Evolutionary conservation across 2,888 invertebrate species (phyloP), one percentile per base, ranked within the genome.

Genomic region (Epinotia brunnichana): DNA sequence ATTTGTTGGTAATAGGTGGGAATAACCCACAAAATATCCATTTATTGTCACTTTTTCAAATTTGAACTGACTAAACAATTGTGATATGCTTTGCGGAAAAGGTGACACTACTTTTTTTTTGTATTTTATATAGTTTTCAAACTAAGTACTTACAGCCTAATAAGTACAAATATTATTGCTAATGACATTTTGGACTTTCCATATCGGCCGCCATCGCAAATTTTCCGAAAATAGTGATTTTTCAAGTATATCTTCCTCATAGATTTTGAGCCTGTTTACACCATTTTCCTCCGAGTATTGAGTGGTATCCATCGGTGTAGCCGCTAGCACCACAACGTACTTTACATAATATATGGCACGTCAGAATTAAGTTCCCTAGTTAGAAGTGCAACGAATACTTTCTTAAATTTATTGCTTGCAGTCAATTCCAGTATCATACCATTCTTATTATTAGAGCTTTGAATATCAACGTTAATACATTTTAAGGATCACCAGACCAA

Each of bases 101-200:
- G 19, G 61, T 68, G 60, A 73, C 35, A 24, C 74, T 73, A 69
- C n/a, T 70, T 74, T 74, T 70, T n/a, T 71, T 75, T 69, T 69
- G 56, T 13, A 48, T 69, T 69, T 73, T 69, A 54, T 57, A 67
- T 73, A 54, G 69, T 73, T 70, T 76, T 74, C 70, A 54, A 41
- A 62, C 81, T 87, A 87, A 87, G 86, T 87, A 88, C 83, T 75
- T 71, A 72, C 41, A 80, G 78, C 79, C 77, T 82, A 83, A 35
- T 85, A 86, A 85, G 86, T 87, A 86, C 85, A 80, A 79, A 78
- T 75, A 82, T 84, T 85, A 86, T 86, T 86, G 85, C 83, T 85
- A 81, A 70, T 75, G 76, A 79, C 76, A 73, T 76, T 79, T 77
- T 82, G 79, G 83, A 73, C 66, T 69, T 56, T 19, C 24, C 56